Conservation (phyloP, 2,888 invertebrate species). For the Panopea generosa region DNA sequence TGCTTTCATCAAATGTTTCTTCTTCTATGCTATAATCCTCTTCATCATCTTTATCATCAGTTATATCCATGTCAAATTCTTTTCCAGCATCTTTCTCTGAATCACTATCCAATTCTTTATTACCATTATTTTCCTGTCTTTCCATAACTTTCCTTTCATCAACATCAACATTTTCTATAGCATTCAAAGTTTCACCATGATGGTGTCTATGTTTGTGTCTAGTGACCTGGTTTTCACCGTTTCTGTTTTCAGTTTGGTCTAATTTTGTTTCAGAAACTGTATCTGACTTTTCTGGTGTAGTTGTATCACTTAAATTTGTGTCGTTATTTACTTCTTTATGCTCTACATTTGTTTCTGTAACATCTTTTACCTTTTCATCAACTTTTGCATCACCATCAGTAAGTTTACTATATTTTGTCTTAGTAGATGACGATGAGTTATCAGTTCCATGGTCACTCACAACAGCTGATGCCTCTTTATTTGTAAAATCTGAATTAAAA, state of each 20-base stretch:
- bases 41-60: constrained; percentile 1
- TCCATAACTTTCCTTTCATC: background rate
- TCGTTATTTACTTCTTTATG: too few relatives aligned
- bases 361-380: background rate
- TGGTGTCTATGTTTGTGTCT: constrained; percentile 10
- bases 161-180: constrained; percentile 5
- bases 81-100: background rate
- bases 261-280: background rate
- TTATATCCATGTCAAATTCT: background rate
- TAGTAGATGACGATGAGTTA: too few relatives aligned
- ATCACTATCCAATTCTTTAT: constrained; percentile 5
- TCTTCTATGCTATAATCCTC: background rate
- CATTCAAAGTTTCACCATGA: constrained; percentile 6
- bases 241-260: background rate
- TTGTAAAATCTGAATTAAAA: too few relatives aligned
- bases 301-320: background rate
- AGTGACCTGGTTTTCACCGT: constrained; percentile 3
- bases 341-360: too few relatives aligned
- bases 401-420: background rate
- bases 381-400: background rate
- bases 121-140: constrained; percentile 1
- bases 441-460: too few relatives aligned
- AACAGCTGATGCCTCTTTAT: too few relatives aligned
- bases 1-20: background rate
- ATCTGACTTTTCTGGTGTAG: background rate